Conservation (phyloP, 2,113 vertebrate genomes). For the Bos indicus region DNA sequence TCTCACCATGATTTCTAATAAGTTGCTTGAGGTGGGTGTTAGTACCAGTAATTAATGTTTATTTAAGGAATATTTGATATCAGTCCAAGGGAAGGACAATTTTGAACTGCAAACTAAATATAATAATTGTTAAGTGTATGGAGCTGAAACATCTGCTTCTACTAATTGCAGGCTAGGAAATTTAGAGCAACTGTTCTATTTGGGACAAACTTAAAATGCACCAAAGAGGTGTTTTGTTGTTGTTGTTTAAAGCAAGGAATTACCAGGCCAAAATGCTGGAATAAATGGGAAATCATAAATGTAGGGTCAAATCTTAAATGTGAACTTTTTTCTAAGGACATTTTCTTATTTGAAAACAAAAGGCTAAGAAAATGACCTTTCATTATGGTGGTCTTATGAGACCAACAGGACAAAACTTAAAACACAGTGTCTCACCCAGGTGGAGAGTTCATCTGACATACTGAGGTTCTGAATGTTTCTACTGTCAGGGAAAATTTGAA, state of each 20-base stretch:
- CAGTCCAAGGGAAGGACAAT: background rate
- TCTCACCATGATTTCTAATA: background rate
- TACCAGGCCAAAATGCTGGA: background rate
- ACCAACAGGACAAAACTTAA: background rate
- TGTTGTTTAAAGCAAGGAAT: background rate
- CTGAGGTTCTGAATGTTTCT: background rate
- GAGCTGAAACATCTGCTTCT: background rate
- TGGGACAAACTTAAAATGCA: background rate
- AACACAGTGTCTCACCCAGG: background rate
- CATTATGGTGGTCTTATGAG: background rate
- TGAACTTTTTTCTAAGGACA: background rate
- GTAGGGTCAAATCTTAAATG: background rate
- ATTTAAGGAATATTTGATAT: background rate
- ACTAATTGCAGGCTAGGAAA: background rate
- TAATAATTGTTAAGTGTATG: background rate
- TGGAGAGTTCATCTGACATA: background rate
- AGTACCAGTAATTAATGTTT: background rate
- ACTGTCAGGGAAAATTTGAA: background rate
- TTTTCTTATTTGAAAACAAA: background rate
- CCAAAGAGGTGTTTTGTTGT: background rate
- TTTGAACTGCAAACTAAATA: background rate
- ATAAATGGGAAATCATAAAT: background rate
- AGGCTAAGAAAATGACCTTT: background rate
- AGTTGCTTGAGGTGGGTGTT: background rate
- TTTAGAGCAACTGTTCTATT: background rate